A percentile compares a stretch with the other conserved stretches of the same genome.
Evolutionary conservation across 2,888 invertebrate genomes (phyloP).

Genomic region (Melieria omissa): DNA sequence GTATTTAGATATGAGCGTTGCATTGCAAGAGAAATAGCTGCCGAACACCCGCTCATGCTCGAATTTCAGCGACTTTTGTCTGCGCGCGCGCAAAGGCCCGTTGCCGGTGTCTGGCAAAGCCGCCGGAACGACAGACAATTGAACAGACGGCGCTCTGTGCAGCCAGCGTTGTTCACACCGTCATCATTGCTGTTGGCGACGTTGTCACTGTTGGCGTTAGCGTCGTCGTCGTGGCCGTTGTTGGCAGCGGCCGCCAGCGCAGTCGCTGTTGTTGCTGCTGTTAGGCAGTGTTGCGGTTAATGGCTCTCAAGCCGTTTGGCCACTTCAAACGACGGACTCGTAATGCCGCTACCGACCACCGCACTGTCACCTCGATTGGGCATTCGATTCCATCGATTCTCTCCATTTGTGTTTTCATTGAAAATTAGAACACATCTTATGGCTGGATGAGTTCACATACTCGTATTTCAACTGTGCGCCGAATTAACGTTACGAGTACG

Average conservation of each 20-base stretch:
- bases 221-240: slow-evolving; percentile 10
- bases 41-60: too few species aligned
- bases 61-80: too few species aligned
- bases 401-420: slow-evolving; percentile 6
- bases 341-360: slow-evolving; percentile 10
- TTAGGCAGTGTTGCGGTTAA: slow-evolving; percentile 8
- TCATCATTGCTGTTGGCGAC: too few species aligned
- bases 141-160: too few species aligned
- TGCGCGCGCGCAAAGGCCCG: too few species aligned
- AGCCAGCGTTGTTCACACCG: too few species aligned
- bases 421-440: slow-evolving; percentile 25
- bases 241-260: slow-evolving; percentile 10
- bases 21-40: too few species aligned
- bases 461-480: slow-evolving; percentile 9
- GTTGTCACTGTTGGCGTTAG: neutral
- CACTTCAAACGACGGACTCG: neutral
- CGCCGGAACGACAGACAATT: too few species aligned
- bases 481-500: too few species aligned
- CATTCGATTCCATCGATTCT: slow-evolving; percentile 15
- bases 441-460: slow-evolving; percentile 9
- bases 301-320: slow-evolving; percentile 19
- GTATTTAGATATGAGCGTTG: too few species aligned
- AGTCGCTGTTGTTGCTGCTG: slow-evolving; percentile 10
- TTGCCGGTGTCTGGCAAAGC: too few species aligned
- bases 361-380: slow-evolving; percentile 29